These are phyloP conservation scores for Coluber constrictor DNA, from an alignment of 2,797 vertebrate species.

Conservation along the genomic window DNA sequence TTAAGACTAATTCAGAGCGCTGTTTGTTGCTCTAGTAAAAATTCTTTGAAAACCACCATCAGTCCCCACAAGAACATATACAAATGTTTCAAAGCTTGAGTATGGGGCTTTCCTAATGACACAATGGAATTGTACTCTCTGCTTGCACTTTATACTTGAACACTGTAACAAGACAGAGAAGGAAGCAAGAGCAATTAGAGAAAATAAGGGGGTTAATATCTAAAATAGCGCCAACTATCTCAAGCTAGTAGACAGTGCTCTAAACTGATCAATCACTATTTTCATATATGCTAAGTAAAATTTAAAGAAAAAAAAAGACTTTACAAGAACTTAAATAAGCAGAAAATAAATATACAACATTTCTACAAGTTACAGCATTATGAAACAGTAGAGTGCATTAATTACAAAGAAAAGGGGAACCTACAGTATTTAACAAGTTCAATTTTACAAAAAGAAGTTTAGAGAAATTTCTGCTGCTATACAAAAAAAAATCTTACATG, in stretches of 20 bases:
- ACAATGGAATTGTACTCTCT: not conserved
- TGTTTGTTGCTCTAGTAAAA: not conserved
- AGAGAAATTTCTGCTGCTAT: conserved; percentile 66
- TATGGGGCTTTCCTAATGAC: not conserved
- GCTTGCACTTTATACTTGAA: not conserved
- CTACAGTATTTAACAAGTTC: conserved; percentile 72
- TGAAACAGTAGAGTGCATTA: conserved; percentile 77
- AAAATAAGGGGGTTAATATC: conserved; percentile 2
- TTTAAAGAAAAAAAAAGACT: conserved; percentile 49
- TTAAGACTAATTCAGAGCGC: conserved; percentile 22
- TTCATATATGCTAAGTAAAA: conserved; percentile 23
- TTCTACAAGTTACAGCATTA: conserved; percentile 77
- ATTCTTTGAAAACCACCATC: not conserved
- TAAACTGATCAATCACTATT: conserved; percentile 37
- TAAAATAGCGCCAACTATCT: not conserved
- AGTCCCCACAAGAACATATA: not conserved
- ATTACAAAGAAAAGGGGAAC: conserved; percentile 63
- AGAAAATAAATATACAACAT: conserved; percentile 79
- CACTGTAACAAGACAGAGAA: not conserved
- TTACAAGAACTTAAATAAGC: conserved; percentile 78
- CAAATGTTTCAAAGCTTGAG: not conserved
- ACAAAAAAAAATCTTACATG: conserved; percentile 72
- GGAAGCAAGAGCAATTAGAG: not conserved
- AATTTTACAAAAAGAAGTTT: conserved; percentile 60
- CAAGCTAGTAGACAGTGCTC: conserved; percentile 29